Evolutionary conservation across 2,888 invertebrate genomes (phyloP).

Genomic region (Acronicta alni): DNA sequence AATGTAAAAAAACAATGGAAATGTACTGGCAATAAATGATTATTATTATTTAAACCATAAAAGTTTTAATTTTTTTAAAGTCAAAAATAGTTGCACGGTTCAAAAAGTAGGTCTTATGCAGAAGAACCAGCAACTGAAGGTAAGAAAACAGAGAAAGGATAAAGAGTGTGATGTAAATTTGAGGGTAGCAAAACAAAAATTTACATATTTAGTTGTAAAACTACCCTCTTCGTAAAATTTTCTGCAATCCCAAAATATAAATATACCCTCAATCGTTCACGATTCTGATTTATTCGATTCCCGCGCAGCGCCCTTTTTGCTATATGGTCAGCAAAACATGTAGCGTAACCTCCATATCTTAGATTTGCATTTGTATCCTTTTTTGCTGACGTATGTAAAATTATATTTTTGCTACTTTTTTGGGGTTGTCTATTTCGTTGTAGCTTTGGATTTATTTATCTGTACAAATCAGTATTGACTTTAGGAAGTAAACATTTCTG

Average conservation of each 20-base stretch:
- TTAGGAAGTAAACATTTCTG: background rate
- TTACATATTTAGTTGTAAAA: constrained; percentile 6
- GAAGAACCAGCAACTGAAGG: too few species aligned
- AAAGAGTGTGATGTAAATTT: background rate
- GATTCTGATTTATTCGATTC: constrained; percentile 54
- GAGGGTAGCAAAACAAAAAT: background rate
- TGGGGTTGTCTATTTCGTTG: background rate
- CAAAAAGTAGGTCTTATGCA: too few species aligned
- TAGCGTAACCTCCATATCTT: constrained; percentile 44
- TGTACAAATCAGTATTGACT: background rate
- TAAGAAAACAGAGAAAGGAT: background rate
- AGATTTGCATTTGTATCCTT: constrained; percentile 58
- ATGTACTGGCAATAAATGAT: too few species aligned
- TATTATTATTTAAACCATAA: too few species aligned
- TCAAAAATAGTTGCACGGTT: too few species aligned
- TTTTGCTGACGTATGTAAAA: constrained; percentile 50
- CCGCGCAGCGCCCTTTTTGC: constrained; percentile 50
- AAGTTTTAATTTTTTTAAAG: too few species aligned
- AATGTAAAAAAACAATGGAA: too few species aligned
- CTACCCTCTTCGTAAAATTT: constrained; percentile 26
- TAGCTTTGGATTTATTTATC: background rate
- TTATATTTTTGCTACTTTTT: constrained; percentile 43
- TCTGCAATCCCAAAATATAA: constrained; percentile 41
- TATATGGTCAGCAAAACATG: constrained; percentile 58
- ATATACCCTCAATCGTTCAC: constrained; percentile 37